Evolutionary conservation across 2,797 vertebrate species (phyloP), one percentile per base, ranked within the genome.

Genomic region (Alfaro cultratus): DNA sequence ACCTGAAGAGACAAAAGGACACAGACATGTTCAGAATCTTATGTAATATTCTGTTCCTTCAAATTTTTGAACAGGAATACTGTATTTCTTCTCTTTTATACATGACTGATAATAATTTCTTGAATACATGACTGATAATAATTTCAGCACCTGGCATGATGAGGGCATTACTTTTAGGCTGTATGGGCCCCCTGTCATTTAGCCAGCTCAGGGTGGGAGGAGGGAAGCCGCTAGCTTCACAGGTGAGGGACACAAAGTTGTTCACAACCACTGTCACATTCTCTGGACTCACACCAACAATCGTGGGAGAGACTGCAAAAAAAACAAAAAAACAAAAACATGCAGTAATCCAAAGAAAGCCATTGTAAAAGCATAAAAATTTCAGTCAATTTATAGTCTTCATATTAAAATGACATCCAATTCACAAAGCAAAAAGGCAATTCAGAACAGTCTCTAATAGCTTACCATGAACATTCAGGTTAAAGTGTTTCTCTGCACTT

Each of bases 391-490:
- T 43, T 2, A 49, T 11, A 64, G 5, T 21, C 18, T 74, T 0
- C 16, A 26, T 26, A 57, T 21, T 2, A 71, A 9, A 47, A 9
- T 31, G 18, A 2, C 16, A 73, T 45, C 1, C 2, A n/a, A 29
- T 39, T 73, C 6, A 49, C 34, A 76, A 21, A 70, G 31, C 41
- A 53, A 73, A 75, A 43, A 71, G 7, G 68, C 0, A 41, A 10
- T 36, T 39, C 7, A 53, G 2, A 31, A 1, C 36, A 15, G 39
- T 18, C 5, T 62, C 3, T 31, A 31, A 46, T 39, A 43, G 84
- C 97, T 96, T 90, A 99, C 99, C 95, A 0, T 98, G 96, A 84
- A 99, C 96, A 29, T 99, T 97, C 71, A 99, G 95, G 88, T 99
- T 97, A 82, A 98, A 99, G 47, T 95, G 95, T 83, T 99, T 99